Percentiles rank a stretch among this genome's conserved stretches.
phyloP scores from a whole-genome alignment of 1,140 invertebrate species.

The Pseudoatta argentina region DNA sequence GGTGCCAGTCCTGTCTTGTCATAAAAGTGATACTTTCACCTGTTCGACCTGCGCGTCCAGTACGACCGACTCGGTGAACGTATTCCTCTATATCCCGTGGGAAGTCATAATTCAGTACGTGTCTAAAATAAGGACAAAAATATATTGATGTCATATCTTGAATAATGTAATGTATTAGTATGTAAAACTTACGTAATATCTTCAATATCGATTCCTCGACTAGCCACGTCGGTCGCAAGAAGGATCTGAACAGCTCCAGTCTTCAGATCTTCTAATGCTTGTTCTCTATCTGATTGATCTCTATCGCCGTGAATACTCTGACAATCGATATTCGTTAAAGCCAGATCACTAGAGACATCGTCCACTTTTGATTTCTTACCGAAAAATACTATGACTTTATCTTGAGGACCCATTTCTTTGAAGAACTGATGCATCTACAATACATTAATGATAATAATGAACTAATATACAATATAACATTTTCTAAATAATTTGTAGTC shows the following conservation, averaged over 20 bases:
- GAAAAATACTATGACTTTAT: conserved; percentile 96
- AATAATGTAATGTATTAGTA: background rate
- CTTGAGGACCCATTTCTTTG: conserved; percentile 88
- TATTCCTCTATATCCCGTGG: conserved; percentile 96
- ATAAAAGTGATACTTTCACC: conserved; percentile 94
- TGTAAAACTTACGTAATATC: conserved; percentile 92
- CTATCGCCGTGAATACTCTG: conserved; percentile 96
- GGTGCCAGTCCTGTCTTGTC: conserved; percentile 92
- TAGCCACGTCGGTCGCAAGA: conserved; percentile 98
- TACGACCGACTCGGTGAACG: conserved; percentile 95
- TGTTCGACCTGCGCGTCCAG: conserved; percentile 94
- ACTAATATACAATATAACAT: conserved; percentile 34
- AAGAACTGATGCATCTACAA: conserved; percentile 88
- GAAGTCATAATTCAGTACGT: conserved; percentile 96
- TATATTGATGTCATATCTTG: background rate
- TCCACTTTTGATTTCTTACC: conserved; percentile 93
- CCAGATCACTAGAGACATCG: conserved; percentile 93
- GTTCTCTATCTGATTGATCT: conserved; percentile 95
- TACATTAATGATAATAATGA: conserved; percentile 56
- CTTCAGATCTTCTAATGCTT: conserved; percentile 93
- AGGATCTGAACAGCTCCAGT: conserved; percentile 92
- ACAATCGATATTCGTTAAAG: conserved; percentile 89
- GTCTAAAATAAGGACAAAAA: conserved; percentile 82
- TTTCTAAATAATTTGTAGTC: conserved; percentile 26
- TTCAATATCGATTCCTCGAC: conserved; percentile 96